Conservation (phyloP, 2,113 vertebrate species). For the Eulemur rufifrons region DNA sequence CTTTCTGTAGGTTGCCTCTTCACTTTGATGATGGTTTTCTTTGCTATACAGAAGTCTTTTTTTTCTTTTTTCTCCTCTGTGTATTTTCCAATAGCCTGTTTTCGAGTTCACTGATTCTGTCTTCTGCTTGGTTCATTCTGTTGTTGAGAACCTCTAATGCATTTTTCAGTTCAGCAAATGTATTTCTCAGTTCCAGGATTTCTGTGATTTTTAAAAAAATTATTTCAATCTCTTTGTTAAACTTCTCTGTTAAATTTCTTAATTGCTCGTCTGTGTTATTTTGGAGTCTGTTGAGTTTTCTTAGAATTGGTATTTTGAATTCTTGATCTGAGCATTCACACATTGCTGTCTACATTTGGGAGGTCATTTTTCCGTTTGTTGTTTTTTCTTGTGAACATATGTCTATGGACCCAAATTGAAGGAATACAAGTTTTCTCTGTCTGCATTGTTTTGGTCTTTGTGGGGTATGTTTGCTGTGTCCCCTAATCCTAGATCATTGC, state of each 20-base stretch:
- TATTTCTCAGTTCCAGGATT: no score
- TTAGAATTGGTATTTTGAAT: neutral
- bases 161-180: no score
- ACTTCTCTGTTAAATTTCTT: neutral
- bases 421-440: neutral
- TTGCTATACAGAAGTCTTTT: neutral
- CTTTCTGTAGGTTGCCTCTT: neutral
- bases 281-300: neutral
- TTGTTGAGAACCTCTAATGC: no score
- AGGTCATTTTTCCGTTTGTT: neutral
- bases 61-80: neutral
- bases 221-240: neutral
- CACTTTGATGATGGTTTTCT: neutral
- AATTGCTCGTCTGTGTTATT: neutral
- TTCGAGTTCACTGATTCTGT: no score
- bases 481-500: neutral
- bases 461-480: neutral
- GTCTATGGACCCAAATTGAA: neutral
- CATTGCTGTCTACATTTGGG: neutral
- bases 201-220: no score
- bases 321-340: neutral
- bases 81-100: neutral
- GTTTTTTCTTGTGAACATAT: neutral
- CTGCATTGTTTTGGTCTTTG: neutral
- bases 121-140: no score